Percentiles rank a stretch among this genome's conserved stretches.
Conservation (phyloP, 2,113 vertebrate species). For the Mohoua ochrocephala region DNA sequence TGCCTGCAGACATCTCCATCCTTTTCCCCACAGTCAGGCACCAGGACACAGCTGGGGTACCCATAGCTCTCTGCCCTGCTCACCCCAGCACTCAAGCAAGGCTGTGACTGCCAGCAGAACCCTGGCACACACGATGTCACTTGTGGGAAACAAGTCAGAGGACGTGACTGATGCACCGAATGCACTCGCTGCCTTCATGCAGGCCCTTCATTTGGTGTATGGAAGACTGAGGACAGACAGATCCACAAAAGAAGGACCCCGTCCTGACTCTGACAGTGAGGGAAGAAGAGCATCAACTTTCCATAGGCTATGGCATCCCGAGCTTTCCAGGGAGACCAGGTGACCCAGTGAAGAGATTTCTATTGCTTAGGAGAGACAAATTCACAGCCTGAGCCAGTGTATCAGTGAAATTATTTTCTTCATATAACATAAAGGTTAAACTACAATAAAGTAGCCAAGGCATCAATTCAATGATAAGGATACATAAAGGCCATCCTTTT, state of each 20-base stretch:
- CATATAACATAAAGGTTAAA: conserved; percentile 35
- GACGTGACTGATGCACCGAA: neutral
- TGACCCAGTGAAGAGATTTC: neutral
- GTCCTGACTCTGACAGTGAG: neutral
- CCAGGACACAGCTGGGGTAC: neutral
- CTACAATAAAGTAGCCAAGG: conserved; percentile 2
- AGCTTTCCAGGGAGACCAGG: neutral
- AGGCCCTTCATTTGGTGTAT: neutral
- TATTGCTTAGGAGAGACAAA: neutral
- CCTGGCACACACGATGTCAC: neutral
- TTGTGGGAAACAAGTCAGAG: neutral
- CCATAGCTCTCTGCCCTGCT: neutral
- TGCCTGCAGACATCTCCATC: neutral
- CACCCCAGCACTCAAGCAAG: neutral
- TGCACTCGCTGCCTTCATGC: neutral
- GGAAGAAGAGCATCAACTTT: neutral
- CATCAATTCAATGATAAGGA: neutral
- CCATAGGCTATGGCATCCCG: neutral
- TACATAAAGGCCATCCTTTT: neutral
- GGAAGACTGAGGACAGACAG: neutral
- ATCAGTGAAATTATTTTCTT: conserved; percentile 14
- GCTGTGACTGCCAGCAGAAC: neutral
- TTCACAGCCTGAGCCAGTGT: neutral
- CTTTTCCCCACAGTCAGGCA: neutral
- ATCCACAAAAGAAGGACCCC: neutral